Conservation (phyloP, 2,797 vertebrate genomes). For the Nannoperca australis region DNA sequence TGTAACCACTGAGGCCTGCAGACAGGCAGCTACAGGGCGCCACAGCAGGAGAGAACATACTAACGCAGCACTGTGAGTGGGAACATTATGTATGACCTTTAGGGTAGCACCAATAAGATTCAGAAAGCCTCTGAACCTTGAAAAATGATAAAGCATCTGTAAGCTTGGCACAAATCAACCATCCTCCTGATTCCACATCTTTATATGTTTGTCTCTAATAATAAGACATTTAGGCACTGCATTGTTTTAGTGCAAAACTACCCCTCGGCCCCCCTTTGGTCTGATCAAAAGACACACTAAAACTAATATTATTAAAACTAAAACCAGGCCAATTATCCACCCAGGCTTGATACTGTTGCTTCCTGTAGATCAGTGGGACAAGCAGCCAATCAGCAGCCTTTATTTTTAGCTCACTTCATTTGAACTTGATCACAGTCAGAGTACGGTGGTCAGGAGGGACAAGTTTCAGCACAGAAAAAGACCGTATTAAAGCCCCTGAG, state of each 20-base stretch:
- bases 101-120: slow-evolving; percentile 3
- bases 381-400: slow-evolving; percentile 3
- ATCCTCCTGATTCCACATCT: too few relatives aligned
- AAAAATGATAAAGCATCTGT: slow-evolving; percentile 17
- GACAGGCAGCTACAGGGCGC: slow-evolving; percentile 56
- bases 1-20: slow-evolving; percentile 48
- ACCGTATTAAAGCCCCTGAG: not conserved
- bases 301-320: slow-evolving; percentile 1
- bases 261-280: too few relatives aligned
- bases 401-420: slow-evolving; percentile 21
- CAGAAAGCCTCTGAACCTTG: slow-evolving; percentile 31
- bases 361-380: not conserved
- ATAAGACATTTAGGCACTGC: not conserved
- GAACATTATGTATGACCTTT: slow-evolving; percentile 37
- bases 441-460: slow-evolving; percentile 4
- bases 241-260: not conserved
- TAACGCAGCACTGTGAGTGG: slow-evolving; percentile 30
- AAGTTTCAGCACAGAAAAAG: not conserved
- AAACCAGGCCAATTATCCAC: slow-evolving; percentile 20
- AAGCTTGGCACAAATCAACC: slow-evolving; percentile 7
- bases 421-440: slow-evolving; percentile 26
- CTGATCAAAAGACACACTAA: slow-evolving; percentile 1
- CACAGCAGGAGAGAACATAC: slow-evolving; percentile 60
- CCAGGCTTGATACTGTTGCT: slow-evolving; percentile 6
- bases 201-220: too few relatives aligned